phyloP scores from a whole-genome alignment of 1,140 invertebrate species.

The Lethocerus indicus region DNA sequence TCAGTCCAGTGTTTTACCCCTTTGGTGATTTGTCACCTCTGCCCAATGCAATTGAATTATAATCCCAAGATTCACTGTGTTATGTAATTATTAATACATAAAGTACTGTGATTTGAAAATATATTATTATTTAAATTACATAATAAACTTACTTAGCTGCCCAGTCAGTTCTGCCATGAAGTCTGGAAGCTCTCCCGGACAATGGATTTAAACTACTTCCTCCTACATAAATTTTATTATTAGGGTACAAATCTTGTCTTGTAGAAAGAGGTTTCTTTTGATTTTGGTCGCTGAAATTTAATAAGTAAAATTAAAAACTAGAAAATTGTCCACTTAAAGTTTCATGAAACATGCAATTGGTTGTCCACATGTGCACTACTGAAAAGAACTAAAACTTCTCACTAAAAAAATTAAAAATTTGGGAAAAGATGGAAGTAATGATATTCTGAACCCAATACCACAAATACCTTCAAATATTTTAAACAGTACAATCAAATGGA shows the following conservation, averaged over 20 bases:
- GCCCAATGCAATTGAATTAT: no score
- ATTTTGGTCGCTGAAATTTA: slow-evolving; percentile 18
- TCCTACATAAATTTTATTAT: slow-evolving; percentile 12
- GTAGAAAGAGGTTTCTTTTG: slow-evolving; percentile 17
- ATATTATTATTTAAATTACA: no score
- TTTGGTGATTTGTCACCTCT: no score
- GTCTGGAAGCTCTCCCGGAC: slow-evolving; percentile 16
- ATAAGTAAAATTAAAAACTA: neutral
- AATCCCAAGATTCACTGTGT: no score
- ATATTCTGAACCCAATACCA: no score
- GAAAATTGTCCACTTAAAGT: neutral
- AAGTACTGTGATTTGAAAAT: no score
- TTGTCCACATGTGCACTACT: neutral
- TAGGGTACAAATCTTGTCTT: slow-evolving; percentile 15
- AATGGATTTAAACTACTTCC: slow-evolving; percentile 20
- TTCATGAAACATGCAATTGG: neutral
- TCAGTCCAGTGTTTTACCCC: no score
- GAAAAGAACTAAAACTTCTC: neutral
- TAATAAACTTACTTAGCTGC: slow-evolving; percentile 36
- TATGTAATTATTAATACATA: no score
- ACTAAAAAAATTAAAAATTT: neutral
- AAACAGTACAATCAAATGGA: no score
- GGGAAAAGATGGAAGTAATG: no score
- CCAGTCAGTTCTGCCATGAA: slow-evolving; percentile 40
- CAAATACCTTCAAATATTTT: no score